A percentile compares a stretch with the other conserved stretches of the same genome.
Evolutionary conservation across 2,113 vertebrate species (phyloP).

Genomic region (Lontra canadensis): DNA sequence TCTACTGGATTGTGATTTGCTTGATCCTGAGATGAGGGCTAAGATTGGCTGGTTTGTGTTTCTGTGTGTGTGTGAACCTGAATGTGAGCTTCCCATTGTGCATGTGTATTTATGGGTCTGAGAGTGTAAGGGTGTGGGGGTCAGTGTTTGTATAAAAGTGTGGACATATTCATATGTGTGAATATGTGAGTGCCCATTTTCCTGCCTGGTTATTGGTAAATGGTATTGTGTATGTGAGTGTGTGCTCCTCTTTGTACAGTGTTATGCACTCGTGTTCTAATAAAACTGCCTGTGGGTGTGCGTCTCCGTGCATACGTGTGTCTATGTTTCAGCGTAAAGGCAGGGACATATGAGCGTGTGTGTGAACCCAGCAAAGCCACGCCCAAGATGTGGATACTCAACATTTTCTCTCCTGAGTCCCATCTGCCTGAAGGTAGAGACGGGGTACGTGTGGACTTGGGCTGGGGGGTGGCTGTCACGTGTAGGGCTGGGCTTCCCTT

Average conservation of each 20-base stretch:
- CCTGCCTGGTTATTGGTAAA: not conserved
- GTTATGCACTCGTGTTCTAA: not conserved
- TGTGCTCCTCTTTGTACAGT: not conserved
- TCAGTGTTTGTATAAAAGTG: not conserved
- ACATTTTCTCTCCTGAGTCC: not conserved
- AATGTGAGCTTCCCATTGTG: not conserved
- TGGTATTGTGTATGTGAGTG: not conserved
- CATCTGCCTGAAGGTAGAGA: not conserved
- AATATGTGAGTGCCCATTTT: not conserved
- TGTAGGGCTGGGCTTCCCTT: not conserved
- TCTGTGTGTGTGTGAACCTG: not conserved
- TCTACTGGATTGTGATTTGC: not conserved
- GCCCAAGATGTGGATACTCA: not conserved
- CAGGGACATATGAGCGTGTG: not conserved
- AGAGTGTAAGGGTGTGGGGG: not conserved
- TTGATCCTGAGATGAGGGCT: conserved; percentile 3
- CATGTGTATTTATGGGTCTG: not conserved
- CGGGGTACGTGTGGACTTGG: not conserved
- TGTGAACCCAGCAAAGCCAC: not conserved
- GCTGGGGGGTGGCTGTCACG: not conserved
- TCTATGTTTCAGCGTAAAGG: not conserved
- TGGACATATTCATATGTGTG: not conserved
- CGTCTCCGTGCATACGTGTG: not conserved
- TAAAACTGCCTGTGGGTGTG: not conserved
- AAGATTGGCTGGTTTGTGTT: not conserved